Base-by-base conservation (phyloP, 2,888 invertebrate genomes). In the Venusia cambrica region DNA sequence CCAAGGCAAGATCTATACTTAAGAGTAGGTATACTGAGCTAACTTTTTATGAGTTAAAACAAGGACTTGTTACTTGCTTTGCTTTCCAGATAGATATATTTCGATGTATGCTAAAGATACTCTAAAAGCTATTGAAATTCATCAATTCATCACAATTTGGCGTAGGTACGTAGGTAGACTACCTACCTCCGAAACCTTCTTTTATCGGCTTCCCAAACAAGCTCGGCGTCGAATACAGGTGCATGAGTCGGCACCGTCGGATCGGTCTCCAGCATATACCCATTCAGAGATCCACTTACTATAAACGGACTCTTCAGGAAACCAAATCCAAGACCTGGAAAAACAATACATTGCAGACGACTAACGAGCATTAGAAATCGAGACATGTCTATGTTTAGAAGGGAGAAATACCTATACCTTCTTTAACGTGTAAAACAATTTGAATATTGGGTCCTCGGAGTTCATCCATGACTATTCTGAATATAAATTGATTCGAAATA, bases 161-260 rank as follows among this genome's bases (percentile, higher is more conserved):
- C n/a, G n/a, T n/a, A n/a, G n/a, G n/a, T n/a, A n/a, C n/a, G n/a
- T n/a, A n/a, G n/a, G n/a, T n/a, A n/a, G n/a, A n/a, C n/a, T 20
- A 20, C 19, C 40, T 71, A 91, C 92, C 90, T 90, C 54, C 93
- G 88, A 48, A 94, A 85, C 38, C 90, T 88, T 51, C 89, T 89
- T 73, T 92, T 92, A 51, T 93, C 92, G 1, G 92, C 91, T 69
- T 94, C 93, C 94, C 94, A 95, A 28, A 93, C 90, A 33, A 94
- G 88, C 64, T 94, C 93, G 9, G 92, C 92, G 45, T 91, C 91
- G 62, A 94, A 93, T 21, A 88, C 73, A 1, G 92, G 92, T 33
- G 87, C 76, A 24, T 89, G 87, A 13, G 84, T 79, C 0, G 91
- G 85, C 1, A 89, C 80, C 4, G 89, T 87, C 5, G 89, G 85